Percentiles rank a stretch among this genome's conserved stretches.
Evolutionary conservation across 2,113 vertebrate genomes (phyloP).

Genomic region (Desmodus rotundus): DNA sequence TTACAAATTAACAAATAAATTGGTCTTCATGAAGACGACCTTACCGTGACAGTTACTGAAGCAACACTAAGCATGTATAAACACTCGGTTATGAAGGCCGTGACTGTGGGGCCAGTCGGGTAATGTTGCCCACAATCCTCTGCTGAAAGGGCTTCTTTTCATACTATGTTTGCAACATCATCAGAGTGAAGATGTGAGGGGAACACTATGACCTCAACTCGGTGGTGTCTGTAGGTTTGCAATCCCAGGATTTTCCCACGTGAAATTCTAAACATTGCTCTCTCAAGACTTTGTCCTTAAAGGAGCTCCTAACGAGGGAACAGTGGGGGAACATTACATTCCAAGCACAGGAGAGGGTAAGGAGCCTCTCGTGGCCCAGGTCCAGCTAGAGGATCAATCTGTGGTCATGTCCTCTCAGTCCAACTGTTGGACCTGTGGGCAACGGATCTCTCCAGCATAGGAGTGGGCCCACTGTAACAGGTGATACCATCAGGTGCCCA

Average conservation of each 20-base stretch:
- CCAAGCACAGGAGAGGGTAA: neutral
- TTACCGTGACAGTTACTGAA: conserved; percentile 91
- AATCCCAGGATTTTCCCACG: neutral
- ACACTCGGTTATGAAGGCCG: conserved; percentile 91
- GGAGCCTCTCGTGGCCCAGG: neutral
- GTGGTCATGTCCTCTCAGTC: neutral
- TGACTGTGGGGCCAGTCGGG: conserved; percentile 90
- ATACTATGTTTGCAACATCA: conserved; percentile 96
- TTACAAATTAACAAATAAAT: conserved; percentile 88
- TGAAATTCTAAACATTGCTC: neutral
- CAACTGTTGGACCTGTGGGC: neutral
- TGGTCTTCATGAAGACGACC: conserved; percentile 91
- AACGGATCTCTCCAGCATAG: neutral
- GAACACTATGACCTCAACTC: neutral
- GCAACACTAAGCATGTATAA: conserved; percentile 96
- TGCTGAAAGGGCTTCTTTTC: conserved; percentile 94
- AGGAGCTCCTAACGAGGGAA: neutral
- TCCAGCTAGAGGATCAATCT: neutral
- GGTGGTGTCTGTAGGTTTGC: neutral
- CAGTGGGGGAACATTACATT: neutral
- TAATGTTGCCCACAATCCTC: conserved; percentile 93
- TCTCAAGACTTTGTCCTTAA: neutral
- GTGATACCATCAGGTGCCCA: neutral
- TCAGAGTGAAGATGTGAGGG: conserved; percentile 78
- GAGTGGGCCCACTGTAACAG: neutral